Evolutionary conservation across 2,888 invertebrate genomes (phyloP), one percentile per base, ranked within the genome.

Genomic region (Hypena proboscidalis): DNA sequence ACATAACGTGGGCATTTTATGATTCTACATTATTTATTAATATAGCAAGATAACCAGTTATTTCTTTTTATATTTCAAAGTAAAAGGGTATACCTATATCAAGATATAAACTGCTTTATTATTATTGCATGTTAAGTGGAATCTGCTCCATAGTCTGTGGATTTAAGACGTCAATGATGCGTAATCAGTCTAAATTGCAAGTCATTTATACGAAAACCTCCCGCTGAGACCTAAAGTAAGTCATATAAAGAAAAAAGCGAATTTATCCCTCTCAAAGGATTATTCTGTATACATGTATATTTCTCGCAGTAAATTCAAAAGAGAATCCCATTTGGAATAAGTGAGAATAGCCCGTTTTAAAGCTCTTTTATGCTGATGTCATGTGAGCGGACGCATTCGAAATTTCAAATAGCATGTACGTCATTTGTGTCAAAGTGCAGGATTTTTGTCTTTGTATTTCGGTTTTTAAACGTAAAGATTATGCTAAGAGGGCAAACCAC

Each of bases 331-430:
- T 55, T 47, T 27, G 8, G 40, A 41, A 45, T 39, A 40, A 45
- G 17, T 40, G 23, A 52, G 36, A 63, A 58, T 49, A 45, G 26
- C 36, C 51, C 35, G 20, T 33, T 54, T 44, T 42, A 33, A 50
- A 47, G 13, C 30, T 46, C 47, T 40, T 57, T 61, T 56, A 57
- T 55, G 50, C 46, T 59, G 56, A 63, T 45, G 45, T 53, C 47
- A 48, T 39, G 23, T 36, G 40, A 48, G 43, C 33, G 37, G 38
- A 42, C 34, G 54, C 56, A 60, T 68, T 65, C 40, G 37, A 59
- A 62, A 49, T 52, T 56, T 50, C 31, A 54, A 59, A 62, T 58
- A 40, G 42, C 37, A 22, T 48, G 32, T 54, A 46, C 45, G 42
- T 49, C 40, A 58, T 53, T 59, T 52, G 35, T 55, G 49, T 53